Evolutionary conservation across 2,113 vertebrate species (phyloP).

Genomic region (Notarius quadriscutis): DNA sequence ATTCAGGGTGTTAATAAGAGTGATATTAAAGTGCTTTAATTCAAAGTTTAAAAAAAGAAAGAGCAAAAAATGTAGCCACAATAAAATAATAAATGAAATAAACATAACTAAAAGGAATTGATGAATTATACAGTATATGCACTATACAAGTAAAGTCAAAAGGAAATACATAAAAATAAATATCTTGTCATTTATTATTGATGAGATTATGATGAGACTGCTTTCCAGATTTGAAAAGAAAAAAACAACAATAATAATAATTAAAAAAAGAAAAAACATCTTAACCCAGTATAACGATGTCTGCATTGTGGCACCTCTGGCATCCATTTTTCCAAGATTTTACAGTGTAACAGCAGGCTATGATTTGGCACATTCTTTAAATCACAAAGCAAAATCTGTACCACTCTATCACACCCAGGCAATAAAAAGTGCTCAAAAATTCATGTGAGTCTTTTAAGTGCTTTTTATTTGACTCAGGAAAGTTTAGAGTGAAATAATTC

Average conservation of each 20-base stretch:
- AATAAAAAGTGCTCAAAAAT: constrained; percentile 4
- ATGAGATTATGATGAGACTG: neutral
- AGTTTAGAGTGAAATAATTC: constrained; percentile 15
- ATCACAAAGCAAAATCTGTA: constrained; percentile 8
- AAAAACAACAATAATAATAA: neutral
- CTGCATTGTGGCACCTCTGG: neutral
- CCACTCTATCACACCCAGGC: neutral
- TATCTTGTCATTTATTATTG: constrained; percentile 1
- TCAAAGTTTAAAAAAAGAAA: neutral
- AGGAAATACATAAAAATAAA: neutral
- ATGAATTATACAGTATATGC: neutral
- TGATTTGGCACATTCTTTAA: neutral
- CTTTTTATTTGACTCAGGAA: constrained; percentile 26
- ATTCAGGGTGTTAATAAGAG: neutral
- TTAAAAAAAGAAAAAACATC: no score
- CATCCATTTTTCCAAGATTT: constrained; percentile 8
- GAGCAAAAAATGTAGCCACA: neutral
- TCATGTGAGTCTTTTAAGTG: constrained; percentile 8
- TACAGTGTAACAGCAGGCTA: neutral
- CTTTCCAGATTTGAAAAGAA: neutral
- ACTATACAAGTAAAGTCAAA: neutral
- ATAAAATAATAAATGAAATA: neutral
- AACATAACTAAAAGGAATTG: neutral
- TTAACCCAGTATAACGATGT: neutral
- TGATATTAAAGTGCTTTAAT: neutral